Base-by-base conservation (phyloP, 37 sponge, comb jelly and placozoan species). In the Theonella swinhoei region DNA sequence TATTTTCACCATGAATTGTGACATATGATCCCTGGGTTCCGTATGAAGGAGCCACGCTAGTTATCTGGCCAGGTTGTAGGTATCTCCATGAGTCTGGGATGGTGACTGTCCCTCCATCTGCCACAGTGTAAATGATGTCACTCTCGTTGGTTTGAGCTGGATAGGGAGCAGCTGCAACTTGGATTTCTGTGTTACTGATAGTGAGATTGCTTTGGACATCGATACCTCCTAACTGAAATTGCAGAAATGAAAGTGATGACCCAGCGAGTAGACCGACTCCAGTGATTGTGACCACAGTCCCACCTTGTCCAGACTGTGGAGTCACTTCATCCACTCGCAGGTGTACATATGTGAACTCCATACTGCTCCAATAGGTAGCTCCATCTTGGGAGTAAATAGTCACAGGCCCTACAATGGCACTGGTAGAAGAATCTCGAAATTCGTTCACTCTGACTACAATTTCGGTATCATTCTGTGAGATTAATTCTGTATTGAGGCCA, bases 21-120 rank as follows among this genome's bases (percentile, higher is more conserved):
- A 94, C 88, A 8, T 82, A 28, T 0, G 91, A 90, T 23, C 94
- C 94, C 24, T 71, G 70, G 1, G 42, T 47, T 31, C 94, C 94
- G 59, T 65, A 42, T 4, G 35, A 1, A 0, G 94, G 94, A 24
- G 36, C 70, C 39, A 94, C 85, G 19, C 5, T 30, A 4, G 62
- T 47, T 1, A 94, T 77, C 9, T 31, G 31, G 0, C 91, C 94
- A 7, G 85, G 82, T 1, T 42, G 1, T 19, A 81, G 22, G 47
- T 94, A 94, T 9, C 69, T 42, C 94, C 94, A 94, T 20, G 41
- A 9, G 30, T 47, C 37, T 39, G 47, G 74, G 5, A 85, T 70
- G 0, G 76, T 39, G 0, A 88, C 75, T 0, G 7, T 32, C 1
- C 83, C 93, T n/a, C 85, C 86, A 25, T 72, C 75, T 31, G 66